These are phyloP conservation scores for Platysteira castanea DNA, from an alignment of 2,113 vertebrate genomes.

Conservation along the genomic window DNA sequence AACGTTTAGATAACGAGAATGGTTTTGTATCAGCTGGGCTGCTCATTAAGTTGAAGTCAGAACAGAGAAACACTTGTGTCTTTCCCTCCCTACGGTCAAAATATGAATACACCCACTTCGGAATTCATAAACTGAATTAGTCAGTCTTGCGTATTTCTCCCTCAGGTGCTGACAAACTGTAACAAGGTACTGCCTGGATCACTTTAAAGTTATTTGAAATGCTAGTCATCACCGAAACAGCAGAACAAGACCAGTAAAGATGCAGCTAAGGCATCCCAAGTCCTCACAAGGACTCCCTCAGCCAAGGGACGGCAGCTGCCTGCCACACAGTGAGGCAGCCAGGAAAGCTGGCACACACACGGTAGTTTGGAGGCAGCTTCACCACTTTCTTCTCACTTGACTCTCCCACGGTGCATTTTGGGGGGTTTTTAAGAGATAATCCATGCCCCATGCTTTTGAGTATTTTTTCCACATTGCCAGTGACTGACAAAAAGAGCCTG, in stretches of 20 bases:
- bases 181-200: background rate
- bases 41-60: slow-evolving; percentile 10
- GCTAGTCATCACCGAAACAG: background rate
- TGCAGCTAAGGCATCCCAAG: background rate
- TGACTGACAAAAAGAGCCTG: background rate
- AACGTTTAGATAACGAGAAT: background rate
- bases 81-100: background rate
- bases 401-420: fast-evolving
- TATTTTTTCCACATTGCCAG: background rate
- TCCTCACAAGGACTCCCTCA: background rate
- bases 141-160: background rate
- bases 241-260: background rate
- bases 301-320: slow-evolving; percentile 35
- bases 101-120: slow-evolving; percentile 3
- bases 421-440: background rate
- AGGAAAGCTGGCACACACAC: background rate
- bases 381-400: background rate
- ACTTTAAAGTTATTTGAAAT: background rate
- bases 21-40: background rate
- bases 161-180: background rate
- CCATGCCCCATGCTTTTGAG: background rate
- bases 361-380: background rate
- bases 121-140: slow-evolving; percentile 40
- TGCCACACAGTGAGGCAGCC: background rate
- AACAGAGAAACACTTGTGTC: background rate